These are phyloP conservation scores for Fulmarus glacialis DNA, from an alignment of 2,113 vertebrate genomes.

Conservation along the genomic window DNA sequence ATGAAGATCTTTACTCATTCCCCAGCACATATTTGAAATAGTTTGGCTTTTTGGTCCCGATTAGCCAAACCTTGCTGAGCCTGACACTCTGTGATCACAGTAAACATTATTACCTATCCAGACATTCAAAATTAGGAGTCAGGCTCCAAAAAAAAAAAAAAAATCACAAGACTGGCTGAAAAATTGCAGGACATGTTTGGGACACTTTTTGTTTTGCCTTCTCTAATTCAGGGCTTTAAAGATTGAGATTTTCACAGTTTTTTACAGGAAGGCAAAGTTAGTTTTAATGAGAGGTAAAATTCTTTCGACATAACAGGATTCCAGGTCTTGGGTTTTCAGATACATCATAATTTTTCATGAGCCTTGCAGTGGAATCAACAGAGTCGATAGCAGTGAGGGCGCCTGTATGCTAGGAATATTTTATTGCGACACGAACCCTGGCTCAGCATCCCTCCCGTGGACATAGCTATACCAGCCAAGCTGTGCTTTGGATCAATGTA, in stretches of 20 bases:
- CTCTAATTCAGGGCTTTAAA: not conserved
- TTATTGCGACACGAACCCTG: not conserved
- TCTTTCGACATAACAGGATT: not conserved
- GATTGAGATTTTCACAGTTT: not conserved
- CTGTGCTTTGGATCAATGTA: not conserved
- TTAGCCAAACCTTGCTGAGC: not conserved
- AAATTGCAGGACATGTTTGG: not conserved
- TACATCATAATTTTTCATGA: not conserved
- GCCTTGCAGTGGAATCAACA: not conserved
- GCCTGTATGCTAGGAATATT: not conserved
- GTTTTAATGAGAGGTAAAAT: not conserved
- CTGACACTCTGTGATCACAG: not conserved
- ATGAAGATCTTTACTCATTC: not conserved
- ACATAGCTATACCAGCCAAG: not conserved
- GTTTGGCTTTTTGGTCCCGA: slow-evolving; percentile 3
- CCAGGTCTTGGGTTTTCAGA: not conserved
- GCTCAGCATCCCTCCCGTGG: not conserved
- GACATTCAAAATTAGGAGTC: not conserved
- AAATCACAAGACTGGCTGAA: not conserved
- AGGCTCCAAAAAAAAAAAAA: not conserved
- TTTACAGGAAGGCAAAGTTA: not conserved
- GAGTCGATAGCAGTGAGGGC: fast-evolving
- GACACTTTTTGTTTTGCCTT: not conserved
- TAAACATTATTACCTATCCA: not conserved
- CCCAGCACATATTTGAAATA: not conserved